Conservation (phyloP, 2,797 vertebrate genomes). For the Perodicticus potto region DNA sequence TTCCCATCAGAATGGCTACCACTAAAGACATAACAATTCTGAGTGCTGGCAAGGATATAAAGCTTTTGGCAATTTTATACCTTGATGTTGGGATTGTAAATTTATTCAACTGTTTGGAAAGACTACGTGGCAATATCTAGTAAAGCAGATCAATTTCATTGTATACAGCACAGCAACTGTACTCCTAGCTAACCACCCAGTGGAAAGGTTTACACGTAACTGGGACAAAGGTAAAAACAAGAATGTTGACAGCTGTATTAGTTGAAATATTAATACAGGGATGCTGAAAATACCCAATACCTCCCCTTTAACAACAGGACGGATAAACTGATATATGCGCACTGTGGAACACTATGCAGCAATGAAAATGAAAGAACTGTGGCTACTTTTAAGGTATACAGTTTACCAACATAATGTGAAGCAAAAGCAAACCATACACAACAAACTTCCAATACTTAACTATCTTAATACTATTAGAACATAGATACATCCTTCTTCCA, state of each 20-base stretch:
- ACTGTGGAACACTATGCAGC: not conserved
- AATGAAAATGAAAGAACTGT: not conserved
- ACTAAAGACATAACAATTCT: not conserved
- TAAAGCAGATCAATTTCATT: not conserved
- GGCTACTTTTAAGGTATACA: not conserved
- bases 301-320: not conserved
- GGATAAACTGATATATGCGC: not conserved
- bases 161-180: not conserved
- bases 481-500: not conserved
- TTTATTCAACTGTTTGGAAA: not conserved
- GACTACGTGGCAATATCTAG: not conserved
- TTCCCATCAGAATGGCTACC: not conserved
- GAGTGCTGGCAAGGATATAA: not conserved
- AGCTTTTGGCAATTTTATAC: not conserved
- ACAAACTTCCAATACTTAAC: not conserved
- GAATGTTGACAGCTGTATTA: not conserved
- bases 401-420: not conserved
- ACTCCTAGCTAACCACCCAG: not conserved
- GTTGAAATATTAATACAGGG: not conserved
- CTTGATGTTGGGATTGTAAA: not conserved
- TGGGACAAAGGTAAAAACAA: not conserved
- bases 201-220: not conserved
- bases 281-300: not conserved
- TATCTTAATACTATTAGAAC: conserved; percentile 18
- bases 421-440: not conserved